These are phyloP conservation scores for Drosophila buzzatii DNA, from an alignment of 2,888 invertebrate species.

Conservation along the genomic window DNA sequence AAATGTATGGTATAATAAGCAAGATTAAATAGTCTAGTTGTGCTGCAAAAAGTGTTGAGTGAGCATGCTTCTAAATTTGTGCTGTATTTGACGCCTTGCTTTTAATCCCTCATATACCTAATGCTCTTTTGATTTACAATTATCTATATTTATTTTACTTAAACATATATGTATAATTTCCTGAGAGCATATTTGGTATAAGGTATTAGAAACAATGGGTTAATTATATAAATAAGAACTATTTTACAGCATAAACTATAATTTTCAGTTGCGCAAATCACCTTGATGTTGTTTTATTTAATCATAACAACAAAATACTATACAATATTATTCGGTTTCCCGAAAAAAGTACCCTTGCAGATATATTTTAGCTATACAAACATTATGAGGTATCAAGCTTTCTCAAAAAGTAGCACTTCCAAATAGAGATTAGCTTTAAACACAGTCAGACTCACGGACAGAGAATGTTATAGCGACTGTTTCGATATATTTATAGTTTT, in stretches of 20 bases:
- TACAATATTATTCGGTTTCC: slow-evolving; percentile 2
- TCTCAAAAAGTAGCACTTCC: neutral
- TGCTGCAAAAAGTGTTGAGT: slow-evolving; percentile 5
- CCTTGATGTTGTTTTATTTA: neutral
- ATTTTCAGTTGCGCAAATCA: neutral
- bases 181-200: slow-evolving; percentile 5
- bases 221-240: neutral
- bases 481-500: too few species aligned
- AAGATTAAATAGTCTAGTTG: neutral
- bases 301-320: neutral
- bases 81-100: slow-evolving; percentile 10
- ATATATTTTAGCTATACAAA: neutral
- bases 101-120: neutral
- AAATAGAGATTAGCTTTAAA: neutral
- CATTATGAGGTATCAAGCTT: neutral
- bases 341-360: slow-evolving; percentile 14
- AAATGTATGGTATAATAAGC: slow-evolving; percentile 1
- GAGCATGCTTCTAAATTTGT: slow-evolving; percentile 39
- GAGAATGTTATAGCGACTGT: neutral
- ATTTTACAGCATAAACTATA: neutral
- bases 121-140: neutral
- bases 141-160: neutral
- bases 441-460: neutral
- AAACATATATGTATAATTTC: neutral
- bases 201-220: neutral